A percentile compares a stretch with the other conserved stretches of the same genome.
Conservation (phyloP, 1,140 invertebrate genomes). For the Matsumurasca onukii region DNA sequence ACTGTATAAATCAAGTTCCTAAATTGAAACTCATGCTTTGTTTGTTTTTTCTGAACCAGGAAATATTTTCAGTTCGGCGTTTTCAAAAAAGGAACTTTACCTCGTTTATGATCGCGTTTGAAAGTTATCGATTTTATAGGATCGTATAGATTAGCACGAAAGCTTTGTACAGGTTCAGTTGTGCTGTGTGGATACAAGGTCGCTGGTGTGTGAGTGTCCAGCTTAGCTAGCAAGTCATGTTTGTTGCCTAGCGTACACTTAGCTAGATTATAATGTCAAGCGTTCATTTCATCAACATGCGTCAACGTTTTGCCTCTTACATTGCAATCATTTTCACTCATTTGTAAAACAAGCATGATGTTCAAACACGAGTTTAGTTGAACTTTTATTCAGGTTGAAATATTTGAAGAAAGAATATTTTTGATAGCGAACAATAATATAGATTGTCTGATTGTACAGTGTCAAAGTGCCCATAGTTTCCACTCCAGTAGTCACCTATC, state of each 20-base stretch:
- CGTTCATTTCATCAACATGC: neutral
- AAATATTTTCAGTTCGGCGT: neutral
- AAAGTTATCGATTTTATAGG: neutral
- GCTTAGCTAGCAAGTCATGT: neutral
- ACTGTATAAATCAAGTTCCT: constrained; percentile 15
- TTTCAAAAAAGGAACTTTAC: neutral
- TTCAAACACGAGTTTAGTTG: neutral
- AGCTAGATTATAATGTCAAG: neutral
- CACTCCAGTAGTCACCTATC: neutral
- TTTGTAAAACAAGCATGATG: no score
- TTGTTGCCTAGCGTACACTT: neutral
- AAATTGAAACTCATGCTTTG: neutral
- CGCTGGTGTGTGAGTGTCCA: neutral
- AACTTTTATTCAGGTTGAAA: neutral
- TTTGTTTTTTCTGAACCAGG: neutral
- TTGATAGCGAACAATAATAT: constrained; percentile 10
- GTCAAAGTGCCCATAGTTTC: neutral
- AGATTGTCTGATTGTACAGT: neutral
- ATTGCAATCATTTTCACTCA: no score
- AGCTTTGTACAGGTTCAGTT: neutral
- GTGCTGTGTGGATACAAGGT: no score
- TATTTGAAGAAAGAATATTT: constrained; percentile 22
- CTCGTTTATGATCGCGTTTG: neutral
- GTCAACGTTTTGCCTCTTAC: neutral
- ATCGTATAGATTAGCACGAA: neutral